phyloP scores from a whole-genome alignment of 2,113 vertebrate species.

The Colistium nudipinnis region DNA sequence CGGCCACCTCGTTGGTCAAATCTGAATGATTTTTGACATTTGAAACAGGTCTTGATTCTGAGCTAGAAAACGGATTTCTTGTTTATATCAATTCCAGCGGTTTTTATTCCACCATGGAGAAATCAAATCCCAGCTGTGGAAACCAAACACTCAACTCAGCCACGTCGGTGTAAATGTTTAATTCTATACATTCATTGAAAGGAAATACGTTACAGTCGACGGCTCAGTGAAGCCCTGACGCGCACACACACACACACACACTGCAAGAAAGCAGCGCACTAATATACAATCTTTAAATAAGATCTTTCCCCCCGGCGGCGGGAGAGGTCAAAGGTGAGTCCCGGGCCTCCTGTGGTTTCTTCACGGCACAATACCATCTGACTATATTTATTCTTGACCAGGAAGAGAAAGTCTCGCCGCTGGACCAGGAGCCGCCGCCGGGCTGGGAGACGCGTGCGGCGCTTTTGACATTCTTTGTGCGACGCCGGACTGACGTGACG shows the following conservation, averaged over 20 bases:
- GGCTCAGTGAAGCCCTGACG: slow-evolving; percentile 51
- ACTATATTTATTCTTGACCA: no score
- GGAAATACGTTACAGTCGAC: slow-evolving; percentile 57
- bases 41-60: no score
- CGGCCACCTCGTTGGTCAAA: no score
- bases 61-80: no score
- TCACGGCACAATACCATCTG: slow-evolving; percentile 14
- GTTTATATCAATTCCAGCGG: no score
- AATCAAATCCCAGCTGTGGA: not conserved
- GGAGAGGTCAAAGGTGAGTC: slow-evolving; percentile 47
- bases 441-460: not conserved
- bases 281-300: slow-evolving; percentile 70
- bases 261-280: slow-evolving; percentile 40
- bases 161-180: slow-evolving; percentile 68
- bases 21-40: no score
- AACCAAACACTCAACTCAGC: not conserved
- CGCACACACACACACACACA: slow-evolving; percentile 1
- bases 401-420: no score
- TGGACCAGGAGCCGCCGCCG: no score
- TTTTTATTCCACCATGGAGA: not conserved
- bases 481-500: not conserved
- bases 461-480: slow-evolving; percentile 16
- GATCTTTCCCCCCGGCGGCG: slow-evolving; percentile 33
- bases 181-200: slow-evolving; percentile 72
- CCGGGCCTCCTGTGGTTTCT: slow-evolving; percentile 42